phyloP scores from a whole-genome alignment of 2,888 invertebrate species.

The Perdita meconis region DNA sequence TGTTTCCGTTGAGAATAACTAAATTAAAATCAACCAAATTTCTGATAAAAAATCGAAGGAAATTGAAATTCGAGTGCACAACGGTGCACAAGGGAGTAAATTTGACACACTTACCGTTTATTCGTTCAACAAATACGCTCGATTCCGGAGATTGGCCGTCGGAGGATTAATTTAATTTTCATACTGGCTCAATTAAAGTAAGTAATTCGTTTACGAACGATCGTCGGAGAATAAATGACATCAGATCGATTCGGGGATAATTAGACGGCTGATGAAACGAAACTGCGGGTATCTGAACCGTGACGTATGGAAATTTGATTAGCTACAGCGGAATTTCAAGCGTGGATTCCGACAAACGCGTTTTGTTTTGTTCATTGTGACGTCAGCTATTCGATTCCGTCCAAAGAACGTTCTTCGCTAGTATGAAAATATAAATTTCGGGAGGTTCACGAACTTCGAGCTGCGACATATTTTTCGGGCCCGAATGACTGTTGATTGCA shows the following conservation, averaged over 20 bases:
- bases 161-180: conserved; percentile 19
- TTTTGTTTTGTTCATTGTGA: conserved; percentile 11
- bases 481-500: conserved; percentile 24
- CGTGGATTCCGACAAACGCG: background rate
- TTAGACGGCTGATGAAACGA: conserved; percentile 14
- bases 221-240: conserved; percentile 1
- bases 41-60: no score
- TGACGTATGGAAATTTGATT: conserved; percentile 35
- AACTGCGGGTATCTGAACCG: background rate
- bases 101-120: background rate
- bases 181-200: conserved; percentile 20
- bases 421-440: conserved; percentile 23
- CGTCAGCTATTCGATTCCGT: background rate
- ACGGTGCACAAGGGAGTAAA: no score
- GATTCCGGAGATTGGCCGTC: background rate
- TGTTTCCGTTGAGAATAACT: no score
- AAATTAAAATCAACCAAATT: no score
- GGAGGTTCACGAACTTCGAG: conserved; percentile 1
- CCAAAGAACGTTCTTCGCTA: background rate
- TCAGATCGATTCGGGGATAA: conserved; percentile 17
- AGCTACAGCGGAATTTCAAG: conserved; percentile 49
- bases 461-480: conserved; percentile 15
- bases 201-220: conserved; percentile 25
- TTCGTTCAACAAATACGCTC: conserved; percentile 9
- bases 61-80: no score